Conservation (phyloP, 1,140 invertebrate genomes). For the Drosophila repletoides region DNA sequence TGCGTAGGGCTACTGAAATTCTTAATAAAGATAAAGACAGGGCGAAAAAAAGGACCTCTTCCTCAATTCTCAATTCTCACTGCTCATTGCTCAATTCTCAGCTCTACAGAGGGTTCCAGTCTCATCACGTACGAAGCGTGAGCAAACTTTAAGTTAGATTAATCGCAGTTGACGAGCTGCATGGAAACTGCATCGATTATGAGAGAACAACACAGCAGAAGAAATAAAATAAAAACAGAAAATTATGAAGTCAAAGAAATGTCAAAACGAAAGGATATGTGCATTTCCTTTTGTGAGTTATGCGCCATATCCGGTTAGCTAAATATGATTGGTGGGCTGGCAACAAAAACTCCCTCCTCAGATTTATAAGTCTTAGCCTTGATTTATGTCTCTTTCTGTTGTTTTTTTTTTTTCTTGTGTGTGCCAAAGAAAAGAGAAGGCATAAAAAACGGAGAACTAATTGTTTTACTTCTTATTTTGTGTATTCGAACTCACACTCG, state of each 20-base stretch:
- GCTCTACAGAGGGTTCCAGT: slow-evolving; percentile 35
- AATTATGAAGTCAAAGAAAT: slow-evolving; percentile 63
- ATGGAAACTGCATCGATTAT: slow-evolving; percentile 50
- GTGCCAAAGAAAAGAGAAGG: not conserved
- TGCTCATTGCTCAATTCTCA: slow-evolving; percentile 3
- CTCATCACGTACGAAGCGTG: slow-evolving; percentile 72
- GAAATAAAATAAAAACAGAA: slow-evolving; percentile 1
- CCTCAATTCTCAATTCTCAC: slow-evolving; percentile 27
- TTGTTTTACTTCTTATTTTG: too few species aligned
- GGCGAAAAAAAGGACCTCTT: slow-evolving; percentile 60
- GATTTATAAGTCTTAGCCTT: slow-evolving; percentile 58
- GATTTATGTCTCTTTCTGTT: too few species aligned
- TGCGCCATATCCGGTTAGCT: slow-evolving; percentile 70
- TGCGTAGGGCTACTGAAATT: slow-evolving; percentile 73
- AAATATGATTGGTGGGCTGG: slow-evolving; percentile 67
- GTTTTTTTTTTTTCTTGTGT: too few species aligned
- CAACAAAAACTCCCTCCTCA: slow-evolving; percentile 25
- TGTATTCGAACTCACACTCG: too few species aligned
- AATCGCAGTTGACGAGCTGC: slow-evolving; percentile 49
- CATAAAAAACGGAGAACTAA: slow-evolving; percentile 27
- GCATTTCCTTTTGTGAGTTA: slow-evolving; percentile 79
- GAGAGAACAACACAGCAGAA: slow-evolving; percentile 17
- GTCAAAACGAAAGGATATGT: slow-evolving; percentile 77
- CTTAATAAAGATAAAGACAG: slow-evolving; percentile 73
- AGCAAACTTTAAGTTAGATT: slow-evolving; percentile 81